Evolutionary conservation across 1,140 invertebrate species (phyloP).

Genomic region (Pachyrhynchus sulphureomaculatus): DNA sequence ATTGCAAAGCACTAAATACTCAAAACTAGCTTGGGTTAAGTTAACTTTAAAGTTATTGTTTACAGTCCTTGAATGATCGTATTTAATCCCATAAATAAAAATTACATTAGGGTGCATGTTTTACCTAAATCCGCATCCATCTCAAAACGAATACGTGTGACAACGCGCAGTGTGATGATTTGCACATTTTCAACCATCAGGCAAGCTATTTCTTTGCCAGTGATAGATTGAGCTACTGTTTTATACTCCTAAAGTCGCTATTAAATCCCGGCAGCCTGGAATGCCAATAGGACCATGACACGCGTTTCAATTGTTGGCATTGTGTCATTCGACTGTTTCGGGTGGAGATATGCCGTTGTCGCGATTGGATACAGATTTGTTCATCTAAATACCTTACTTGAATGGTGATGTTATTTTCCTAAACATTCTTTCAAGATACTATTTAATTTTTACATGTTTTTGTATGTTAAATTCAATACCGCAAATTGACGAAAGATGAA

Average conservation of each 20-base stretch:
- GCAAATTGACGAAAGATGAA: too few species aligned
- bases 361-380: constrained; percentile 5
- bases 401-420: neutral
- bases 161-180: constrained; percentile 1
- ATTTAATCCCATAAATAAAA: neutral
- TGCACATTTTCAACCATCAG: neutral
- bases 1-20: too few species aligned
- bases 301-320: constrained; percentile 26
- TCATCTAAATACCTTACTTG: neutral
- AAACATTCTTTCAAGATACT: too few species aligned
- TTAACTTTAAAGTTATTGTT: too few species aligned
- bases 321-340: constrained; percentile 24
- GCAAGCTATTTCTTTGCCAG: constrained; percentile 6
- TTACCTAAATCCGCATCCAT: too few species aligned
- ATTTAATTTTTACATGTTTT: too few species aligned
- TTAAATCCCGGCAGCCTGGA: constrained; percentile 21
- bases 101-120: too few species aligned
- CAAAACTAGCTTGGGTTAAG: too few species aligned
- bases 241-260: constrained; percentile 20
- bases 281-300: constrained; percentile 26
- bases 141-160: neutral
- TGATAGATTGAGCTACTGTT: constrained; percentile 27
- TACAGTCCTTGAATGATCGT: too few species aligned
- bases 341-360: neutral
- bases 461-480: too few species aligned